Evolutionary conservation across 2,888 invertebrate species (phyloP).

Genomic region (Sialis lutaria): DNA sequence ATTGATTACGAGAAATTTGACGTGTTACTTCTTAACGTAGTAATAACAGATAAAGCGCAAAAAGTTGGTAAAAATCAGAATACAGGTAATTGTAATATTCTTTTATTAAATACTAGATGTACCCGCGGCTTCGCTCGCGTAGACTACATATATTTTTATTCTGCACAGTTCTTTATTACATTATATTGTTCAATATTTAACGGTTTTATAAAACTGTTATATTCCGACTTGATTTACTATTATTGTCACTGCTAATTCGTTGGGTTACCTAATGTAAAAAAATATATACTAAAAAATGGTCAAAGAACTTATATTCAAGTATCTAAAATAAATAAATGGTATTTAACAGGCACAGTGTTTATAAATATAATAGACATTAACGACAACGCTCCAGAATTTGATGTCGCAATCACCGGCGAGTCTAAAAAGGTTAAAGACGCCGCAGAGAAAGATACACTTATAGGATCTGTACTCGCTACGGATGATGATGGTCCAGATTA

Average conservation of each 20-base stretch:
- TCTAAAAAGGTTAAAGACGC: slow-evolving; percentile 35
- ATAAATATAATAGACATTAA: slow-evolving; percentile 42
- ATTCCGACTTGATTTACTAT: no score
- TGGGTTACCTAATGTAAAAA: no score
- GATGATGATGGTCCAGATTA: slow-evolving; percentile 42
- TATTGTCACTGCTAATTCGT: no score
- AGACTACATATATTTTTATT: slow-evolving; percentile 2
- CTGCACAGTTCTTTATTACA: no score
- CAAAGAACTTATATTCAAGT: no score
- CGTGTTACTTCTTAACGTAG: slow-evolving; percentile 33
- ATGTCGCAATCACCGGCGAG: slow-evolving; percentile 24
- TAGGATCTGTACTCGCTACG: slow-evolving; percentile 39
- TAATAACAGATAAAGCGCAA: slow-evolving; percentile 32
- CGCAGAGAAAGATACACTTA: slow-evolving; percentile 26
- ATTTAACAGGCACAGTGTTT: slow-evolving; percentile 31
- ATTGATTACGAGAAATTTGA: slow-evolving; percentile 44
- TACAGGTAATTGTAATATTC: slow-evolving; percentile 26
- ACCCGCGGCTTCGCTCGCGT: no score
- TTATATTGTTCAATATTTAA: no score
- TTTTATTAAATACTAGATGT: background rate
- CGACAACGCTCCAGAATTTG: slow-evolving; percentile 42
- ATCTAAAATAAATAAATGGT: no score
- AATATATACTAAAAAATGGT: no score
- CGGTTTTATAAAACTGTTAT: no score
- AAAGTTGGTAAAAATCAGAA: slow-evolving; percentile 27